phyloP scores from a whole-genome alignment of 2,888 invertebrate species.

The Ophraella communa region DNA sequence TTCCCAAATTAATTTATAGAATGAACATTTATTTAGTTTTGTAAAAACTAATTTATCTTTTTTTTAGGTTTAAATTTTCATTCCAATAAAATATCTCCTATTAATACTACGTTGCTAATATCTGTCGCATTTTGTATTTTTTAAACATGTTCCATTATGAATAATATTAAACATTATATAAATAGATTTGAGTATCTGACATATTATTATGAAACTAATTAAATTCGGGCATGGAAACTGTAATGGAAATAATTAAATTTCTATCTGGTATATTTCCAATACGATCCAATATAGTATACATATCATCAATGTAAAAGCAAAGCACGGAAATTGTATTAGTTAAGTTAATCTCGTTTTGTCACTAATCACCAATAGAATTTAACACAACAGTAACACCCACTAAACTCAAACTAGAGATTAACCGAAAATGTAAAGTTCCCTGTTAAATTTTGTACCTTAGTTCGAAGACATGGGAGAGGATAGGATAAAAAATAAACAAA shows the following conservation, averaged over 20 bases:
- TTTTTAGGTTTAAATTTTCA: too few species aligned
- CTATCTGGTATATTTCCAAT: neutral
- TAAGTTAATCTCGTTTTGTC: constrained; percentile 19
- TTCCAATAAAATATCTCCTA: too few species aligned
- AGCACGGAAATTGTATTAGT: constrained; percentile 1
- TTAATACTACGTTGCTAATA: neutral
- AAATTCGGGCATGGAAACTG: neutral
- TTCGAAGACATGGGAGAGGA: too few species aligned
- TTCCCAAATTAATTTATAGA: too few species aligned
- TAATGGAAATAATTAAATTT: constrained; percentile 14
- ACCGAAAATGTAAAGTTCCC: neutral
- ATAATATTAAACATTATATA: neutral
- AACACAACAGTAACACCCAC: constrained; percentile 12
- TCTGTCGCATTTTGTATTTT: neutral
- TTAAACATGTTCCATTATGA: neutral
- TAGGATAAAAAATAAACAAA: too few species aligned
- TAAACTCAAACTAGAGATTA: neutral
- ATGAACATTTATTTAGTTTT: too few species aligned
- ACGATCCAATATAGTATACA: constrained; percentile 5
- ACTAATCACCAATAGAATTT: constrained; percentile 11
- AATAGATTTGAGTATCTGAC: neutral
- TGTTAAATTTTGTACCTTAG: too few species aligned
- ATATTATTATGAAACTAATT: neutral
- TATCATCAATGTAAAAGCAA: too few species aligned
- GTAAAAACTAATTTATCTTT: too few species aligned